Base-by-base conservation (phyloP, 2,888 invertebrate species). In the Hypomecis atomaria region DNA sequence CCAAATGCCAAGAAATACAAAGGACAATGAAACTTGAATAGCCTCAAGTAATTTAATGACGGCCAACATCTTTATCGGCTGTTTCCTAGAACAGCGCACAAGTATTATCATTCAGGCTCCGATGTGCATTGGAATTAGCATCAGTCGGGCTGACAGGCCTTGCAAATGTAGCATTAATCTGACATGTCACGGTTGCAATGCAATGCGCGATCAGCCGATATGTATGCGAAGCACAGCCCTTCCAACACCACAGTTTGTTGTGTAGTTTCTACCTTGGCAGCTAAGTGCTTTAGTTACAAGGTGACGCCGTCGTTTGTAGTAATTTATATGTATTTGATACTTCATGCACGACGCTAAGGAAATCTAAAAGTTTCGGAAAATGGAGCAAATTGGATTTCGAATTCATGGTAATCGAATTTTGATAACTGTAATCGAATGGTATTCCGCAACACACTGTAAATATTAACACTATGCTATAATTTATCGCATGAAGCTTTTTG, bases 151-250 rank as follows among this genome's bases (percentile, higher is more conserved):
- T 77, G 75, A 75, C 77, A 75, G 73, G 72, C 71, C 75, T 78
- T 79, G 79, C 85, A 80, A 83, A 85, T 83, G 76, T 77, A 78
- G 77, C 77, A 84, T 85, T 84, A 81, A 84, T 83, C 78, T 77
- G 75, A 74, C 81, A 73, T 79, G 81, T 84, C 87, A 85, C 84
- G 85, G 75, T 58, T 65, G 68, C 64, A 50, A 50, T 79, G 87
- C 87, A 85, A 81, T 84, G 86, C 86, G 85, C 85, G 85, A 87
- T 76, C 83, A 81, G 79, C 78, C 76, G 67, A 82, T 90, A 82
- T 82, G 85, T 90, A 90, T 90, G 87, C 89, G 75, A 66, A 67
- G 64, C 71, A 79, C 75, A 66, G 45, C 48, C 37, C 56, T 65
- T 69, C 73, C 65, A 67, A 73, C 73, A 72, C 77, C 77, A 75